Base-by-base conservation (phyloP, 2,888 invertebrate species). In the Hypomecis punctinalis region DNA sequence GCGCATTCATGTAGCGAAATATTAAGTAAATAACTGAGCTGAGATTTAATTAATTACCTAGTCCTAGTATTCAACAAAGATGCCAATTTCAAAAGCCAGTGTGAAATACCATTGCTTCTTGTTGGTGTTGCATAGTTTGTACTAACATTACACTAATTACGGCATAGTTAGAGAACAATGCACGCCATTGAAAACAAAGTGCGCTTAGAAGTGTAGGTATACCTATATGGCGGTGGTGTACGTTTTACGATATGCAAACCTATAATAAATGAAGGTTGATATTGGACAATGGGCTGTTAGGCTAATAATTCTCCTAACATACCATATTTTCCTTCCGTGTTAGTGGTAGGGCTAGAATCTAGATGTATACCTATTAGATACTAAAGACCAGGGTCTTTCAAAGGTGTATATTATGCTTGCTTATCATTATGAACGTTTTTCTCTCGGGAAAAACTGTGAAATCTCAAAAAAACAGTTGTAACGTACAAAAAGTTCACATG, bases 91-190 rank as follows among this genome's bases (percentile, higher is more conserved):
- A 67, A 79, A 76, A 79, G 72, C 11, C 13, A 46, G 66, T 76
- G 73, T 59, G 72, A 75, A 77, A 71, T 59, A 55, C 61, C 63
- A 61, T 72, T 71, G n/a, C 57, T 48, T 48, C 10, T 54, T 59
- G 53, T 53, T 47, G 42, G 57, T 40, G 23, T 54, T 61, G 54
- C 70, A 59, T 63, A 65, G 59, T 57, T 60, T n/a, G 11, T 49
- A 53, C 43, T 49, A 77, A 75, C 68, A 65, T 75, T 76, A 69
- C 76, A 71, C 72, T 81, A 78, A 79, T 79, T 73, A 78, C 63
- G 71, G 69, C 75, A 76, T 72, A 76, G 76, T 40, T 81, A 81
- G 61, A 68, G 74, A 76, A 79, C 79, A 79, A 79, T 79, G 76
- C 72, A 63, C 47, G 39, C 55, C 55, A 66, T 71, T 64, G 62